Evolutionary conservation across 2,797 vertebrate genomes (phyloP).

Genomic region (Paguma larvata): DNA sequence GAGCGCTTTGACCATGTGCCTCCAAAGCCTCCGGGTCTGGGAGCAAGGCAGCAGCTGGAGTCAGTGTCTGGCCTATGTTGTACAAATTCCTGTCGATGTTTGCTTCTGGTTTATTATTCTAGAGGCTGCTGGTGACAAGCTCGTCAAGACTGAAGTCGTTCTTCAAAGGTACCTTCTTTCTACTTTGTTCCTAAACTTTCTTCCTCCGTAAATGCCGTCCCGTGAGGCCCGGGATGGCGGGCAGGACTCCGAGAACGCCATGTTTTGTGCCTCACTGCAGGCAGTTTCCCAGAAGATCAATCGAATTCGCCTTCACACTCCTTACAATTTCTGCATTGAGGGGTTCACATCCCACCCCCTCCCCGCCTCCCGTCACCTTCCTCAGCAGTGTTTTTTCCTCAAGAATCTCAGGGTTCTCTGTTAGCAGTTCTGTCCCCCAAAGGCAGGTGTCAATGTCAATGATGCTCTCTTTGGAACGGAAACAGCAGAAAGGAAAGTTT

Average conservation of each 20-base stretch:
- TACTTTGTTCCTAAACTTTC: slow-evolving; percentile 61
- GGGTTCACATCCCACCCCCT: neutral
- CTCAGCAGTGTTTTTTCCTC: neutral
- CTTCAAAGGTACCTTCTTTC: slow-evolving; percentile 61
- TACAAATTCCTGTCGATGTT: slow-evolving; percentile 31
- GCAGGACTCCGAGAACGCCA: neutral
- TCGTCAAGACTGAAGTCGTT: neutral
- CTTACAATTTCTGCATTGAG: neutral
- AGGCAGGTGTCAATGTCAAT: neutral
- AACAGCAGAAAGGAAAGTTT: slow-evolving; percentile 2
- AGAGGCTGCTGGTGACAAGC: slow-evolving; percentile 41
- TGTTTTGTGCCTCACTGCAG: neutral
- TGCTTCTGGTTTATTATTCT: slow-evolving; percentile 55
- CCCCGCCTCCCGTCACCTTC: neutral
- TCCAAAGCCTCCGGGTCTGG: neutral
- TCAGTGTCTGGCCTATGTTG: neutral
- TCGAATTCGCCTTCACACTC: neutral
- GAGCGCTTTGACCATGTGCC: neutral
- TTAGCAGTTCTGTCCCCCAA: neutral
- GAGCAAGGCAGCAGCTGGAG: slow-evolving; percentile 12
- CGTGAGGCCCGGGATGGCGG: neutral
- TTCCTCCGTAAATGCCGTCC: neutral
- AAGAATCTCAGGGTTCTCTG: neutral
- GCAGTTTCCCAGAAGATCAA: slow-evolving; percentile 23
- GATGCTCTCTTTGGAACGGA: neutral